Conservation (phyloP, 2,113 vertebrate genomes). For the Setophaga coronata region DNA sequence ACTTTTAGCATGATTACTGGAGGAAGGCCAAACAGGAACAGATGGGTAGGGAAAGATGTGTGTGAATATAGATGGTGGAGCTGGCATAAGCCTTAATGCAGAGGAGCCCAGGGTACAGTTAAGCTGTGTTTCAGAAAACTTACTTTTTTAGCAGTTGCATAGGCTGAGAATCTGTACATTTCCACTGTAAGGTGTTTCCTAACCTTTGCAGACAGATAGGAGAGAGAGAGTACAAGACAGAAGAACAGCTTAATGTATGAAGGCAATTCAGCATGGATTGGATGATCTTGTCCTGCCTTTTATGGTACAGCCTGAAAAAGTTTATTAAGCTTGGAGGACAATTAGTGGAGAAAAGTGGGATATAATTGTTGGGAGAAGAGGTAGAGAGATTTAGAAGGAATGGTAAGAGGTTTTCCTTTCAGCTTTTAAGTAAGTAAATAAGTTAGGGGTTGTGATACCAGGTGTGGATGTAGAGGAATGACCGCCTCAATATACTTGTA, state of each 20-base stretch:
- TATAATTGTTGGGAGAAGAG: not conserved
- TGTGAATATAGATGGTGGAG: slow-evolving; percentile 49
- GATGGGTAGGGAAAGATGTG: slow-evolving; percentile 52
- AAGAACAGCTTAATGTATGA: not conserved
- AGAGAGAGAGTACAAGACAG: not conserved
- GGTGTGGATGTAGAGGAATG: not conserved
- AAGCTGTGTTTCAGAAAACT: not conserved
- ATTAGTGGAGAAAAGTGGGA: not conserved
- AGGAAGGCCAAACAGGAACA: slow-evolving; percentile 54
- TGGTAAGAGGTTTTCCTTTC: not conserved
- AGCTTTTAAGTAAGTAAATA: not conserved
- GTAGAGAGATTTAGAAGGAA: not conserved
- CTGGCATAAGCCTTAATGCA: slow-evolving; percentile 31
- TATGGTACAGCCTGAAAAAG: not conserved
- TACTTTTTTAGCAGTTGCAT: slow-evolving; percentile 17
- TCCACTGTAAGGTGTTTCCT: not conserved
- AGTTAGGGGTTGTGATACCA: not conserved
- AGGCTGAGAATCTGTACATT: not conserved
- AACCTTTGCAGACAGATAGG: not conserved
- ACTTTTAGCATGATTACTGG: slow-evolving; percentile 47
- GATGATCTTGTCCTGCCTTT: not conserved
- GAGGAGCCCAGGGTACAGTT: slow-evolving; percentile 2
- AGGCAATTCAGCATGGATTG: not conserved
- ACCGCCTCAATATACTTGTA: not conserved
- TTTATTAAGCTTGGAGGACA: not conserved